Evolutionary conservation across 2,113 vertebrate species (phyloP).

Genomic region (Hiodon alosoides): DNA sequence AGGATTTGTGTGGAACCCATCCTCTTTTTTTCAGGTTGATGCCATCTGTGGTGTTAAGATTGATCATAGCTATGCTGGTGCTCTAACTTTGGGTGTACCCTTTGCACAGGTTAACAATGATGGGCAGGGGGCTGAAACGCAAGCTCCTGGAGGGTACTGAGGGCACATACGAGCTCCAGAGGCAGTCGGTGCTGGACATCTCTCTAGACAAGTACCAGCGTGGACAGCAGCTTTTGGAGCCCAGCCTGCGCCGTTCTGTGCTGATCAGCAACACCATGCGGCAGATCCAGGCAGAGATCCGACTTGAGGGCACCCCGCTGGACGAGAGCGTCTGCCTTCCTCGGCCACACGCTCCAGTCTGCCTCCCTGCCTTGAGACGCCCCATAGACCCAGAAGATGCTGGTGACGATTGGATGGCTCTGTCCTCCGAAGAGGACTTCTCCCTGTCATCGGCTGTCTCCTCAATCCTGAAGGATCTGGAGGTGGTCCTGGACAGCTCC

Average conservation of each 20-base stretch:
- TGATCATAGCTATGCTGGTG: background rate
- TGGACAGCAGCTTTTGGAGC: conserved; percentile 57
- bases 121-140: conserved; percentile 66
- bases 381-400: background rate
- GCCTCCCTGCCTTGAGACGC: background rate
- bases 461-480: conserved; percentile 69
- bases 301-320: conserved; percentile 2
- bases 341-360: no score
- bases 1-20: background rate
- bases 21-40: background rate
- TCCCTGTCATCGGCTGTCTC: conserved; percentile 53
- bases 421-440: conserved; percentile 54
- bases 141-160: conserved; percentile 54
- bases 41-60: background rate
- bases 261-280: conserved; percentile 76
- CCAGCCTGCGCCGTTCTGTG: conserved; percentile 65
- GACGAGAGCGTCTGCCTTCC: background rate
- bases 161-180: conserved; percentile 52
- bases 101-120: conserved; percentile 56
- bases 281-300: conserved; percentile 54
- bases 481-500: conserved; percentile 54
- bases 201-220: conserved; percentile 71
- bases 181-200: conserved; percentile 70
- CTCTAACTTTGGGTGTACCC: conserved; percentile 2
- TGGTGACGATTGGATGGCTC: conserved; percentile 45